Conservation (phyloP, 2,888 invertebrate species). For the Apamea monoglypha region DNA sequence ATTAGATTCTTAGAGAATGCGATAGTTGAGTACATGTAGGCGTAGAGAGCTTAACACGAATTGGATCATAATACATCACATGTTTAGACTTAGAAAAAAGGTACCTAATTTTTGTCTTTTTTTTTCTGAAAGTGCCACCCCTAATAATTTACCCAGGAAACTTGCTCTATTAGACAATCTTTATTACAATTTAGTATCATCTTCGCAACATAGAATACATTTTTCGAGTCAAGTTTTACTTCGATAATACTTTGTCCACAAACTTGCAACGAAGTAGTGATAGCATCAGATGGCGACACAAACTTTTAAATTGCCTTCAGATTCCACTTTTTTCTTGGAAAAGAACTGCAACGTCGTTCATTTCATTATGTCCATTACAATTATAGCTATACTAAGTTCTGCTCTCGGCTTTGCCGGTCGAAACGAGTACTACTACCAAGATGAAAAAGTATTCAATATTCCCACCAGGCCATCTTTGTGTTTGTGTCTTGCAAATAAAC, state of each 20-base stretch:
- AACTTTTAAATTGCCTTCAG: slow-evolving; percentile 45
- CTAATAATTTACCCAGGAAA: slow-evolving; percentile 27
- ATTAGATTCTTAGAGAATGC: not conserved
- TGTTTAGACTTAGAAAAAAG: not conserved
- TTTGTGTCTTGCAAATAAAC: not conserved
- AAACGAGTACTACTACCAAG: not conserved
- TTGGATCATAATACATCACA: not conserved
- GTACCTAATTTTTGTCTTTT: not conserved
- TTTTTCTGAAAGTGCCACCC: not conserved
- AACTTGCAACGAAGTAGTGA: slow-evolving; percentile 13
- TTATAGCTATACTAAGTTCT: slow-evolving; percentile 2
- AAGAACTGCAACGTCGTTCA: not conserved
- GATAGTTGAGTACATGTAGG: not conserved
- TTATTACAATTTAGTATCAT: slow-evolving; percentile 15
- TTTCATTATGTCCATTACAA: slow-evolving; percentile 17
- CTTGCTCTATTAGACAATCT: slow-evolving; percentile 1
- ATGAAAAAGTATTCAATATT: not conserved
- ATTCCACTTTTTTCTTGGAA: slow-evolving; percentile 19
- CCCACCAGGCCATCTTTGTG: not conserved
- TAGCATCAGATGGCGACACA: slow-evolving; percentile 24
- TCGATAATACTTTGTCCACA: slow-evolving; percentile 25
- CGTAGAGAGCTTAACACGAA: not conserved
- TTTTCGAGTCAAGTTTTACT: slow-evolving; percentile 14
- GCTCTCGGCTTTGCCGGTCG: not conserved
- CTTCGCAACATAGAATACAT: slow-evolving; percentile 30